These are phyloP conservation scores for Pachyrhynchus sulphureomaculatus DNA, from an alignment of 1,140 invertebrate species.

Conservation along the genomic window DNA sequence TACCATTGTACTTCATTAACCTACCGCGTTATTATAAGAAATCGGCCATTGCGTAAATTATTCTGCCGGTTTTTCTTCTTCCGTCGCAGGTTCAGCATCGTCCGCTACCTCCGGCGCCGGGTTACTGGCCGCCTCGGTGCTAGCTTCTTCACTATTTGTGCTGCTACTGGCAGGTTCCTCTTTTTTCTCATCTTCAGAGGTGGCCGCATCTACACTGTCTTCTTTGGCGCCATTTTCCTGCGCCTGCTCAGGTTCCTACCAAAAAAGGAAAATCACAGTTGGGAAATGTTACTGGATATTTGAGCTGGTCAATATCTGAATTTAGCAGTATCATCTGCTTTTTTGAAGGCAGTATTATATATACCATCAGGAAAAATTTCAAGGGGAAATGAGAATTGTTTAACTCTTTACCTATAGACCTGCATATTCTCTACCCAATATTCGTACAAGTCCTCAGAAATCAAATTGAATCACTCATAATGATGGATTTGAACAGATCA, in stretches of 20 bases:
- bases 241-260: constrained; percentile 42
- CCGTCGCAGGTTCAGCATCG: constrained; percentile 11
- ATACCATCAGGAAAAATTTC: no score
- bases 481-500: no score
- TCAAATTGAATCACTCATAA: no score
- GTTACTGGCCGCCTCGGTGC: constrained; percentile 21
- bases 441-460: no score
- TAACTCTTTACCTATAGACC: no score
- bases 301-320: no score
- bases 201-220: constrained; percentile 38
- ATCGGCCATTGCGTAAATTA: constrained; percentile 36
- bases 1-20: constrained; percentile 38
- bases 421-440: no score
- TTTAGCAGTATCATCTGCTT: no score
- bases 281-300: no score
- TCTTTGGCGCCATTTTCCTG: constrained; percentile 49
- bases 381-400: no score
- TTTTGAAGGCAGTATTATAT: no score
- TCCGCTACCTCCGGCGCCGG: not conserved
- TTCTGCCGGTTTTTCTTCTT: constrained; percentile 42
- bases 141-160: constrained; percentile 30
- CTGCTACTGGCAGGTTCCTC: constrained; percentile 38
- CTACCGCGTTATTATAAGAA: constrained; percentile 40
- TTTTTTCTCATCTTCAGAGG: constrained; percentile 38
- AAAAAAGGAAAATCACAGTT: no score